phyloP scores from a whole-genome alignment of 2,113 vertebrate species.

The Tetrao urogallus region DNA sequence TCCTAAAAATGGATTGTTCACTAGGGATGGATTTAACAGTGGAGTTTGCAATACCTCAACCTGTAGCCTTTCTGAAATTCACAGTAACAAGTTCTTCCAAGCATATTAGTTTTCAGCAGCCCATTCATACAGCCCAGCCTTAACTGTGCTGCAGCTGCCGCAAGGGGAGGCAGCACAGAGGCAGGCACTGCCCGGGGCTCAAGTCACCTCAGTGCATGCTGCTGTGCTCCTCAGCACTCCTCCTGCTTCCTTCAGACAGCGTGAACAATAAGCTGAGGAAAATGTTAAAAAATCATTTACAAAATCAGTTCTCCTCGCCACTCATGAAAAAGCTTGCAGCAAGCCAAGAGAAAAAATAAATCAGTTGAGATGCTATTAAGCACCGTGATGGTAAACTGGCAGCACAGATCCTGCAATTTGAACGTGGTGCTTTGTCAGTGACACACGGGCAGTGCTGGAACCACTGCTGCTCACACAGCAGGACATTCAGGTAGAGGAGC shows the following conservation, averaged over 20 bases:
- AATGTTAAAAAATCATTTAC: not conserved
- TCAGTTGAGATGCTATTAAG: not conserved
- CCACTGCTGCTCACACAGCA: not conserved
- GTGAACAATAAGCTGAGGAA: not conserved
- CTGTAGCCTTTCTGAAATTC: not conserved
- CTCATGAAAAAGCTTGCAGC: not conserved
- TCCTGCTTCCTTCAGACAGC: not conserved
- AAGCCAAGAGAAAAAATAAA: not conserved
- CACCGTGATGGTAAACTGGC: not conserved
- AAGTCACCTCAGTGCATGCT: not conserved
- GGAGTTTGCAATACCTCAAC: not conserved
- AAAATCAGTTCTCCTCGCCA: not conserved
- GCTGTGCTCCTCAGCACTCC: accelerated
- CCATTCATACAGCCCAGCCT: accelerated
- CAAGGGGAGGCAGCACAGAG: not conserved
- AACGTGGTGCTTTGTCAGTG: not conserved
- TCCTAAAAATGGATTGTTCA: not conserved
- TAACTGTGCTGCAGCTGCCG: accelerated
- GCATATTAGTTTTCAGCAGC: not conserved
- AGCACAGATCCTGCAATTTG: not conserved
- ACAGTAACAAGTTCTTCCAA: not conserved
- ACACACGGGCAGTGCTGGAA: accelerated
- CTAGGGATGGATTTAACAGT: not conserved
- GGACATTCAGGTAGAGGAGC: not conserved
- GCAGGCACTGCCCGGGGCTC: not conserved